Conservation (phyloP, 1,140 invertebrate genomes). For the Polypedilum pembai region DNA sequence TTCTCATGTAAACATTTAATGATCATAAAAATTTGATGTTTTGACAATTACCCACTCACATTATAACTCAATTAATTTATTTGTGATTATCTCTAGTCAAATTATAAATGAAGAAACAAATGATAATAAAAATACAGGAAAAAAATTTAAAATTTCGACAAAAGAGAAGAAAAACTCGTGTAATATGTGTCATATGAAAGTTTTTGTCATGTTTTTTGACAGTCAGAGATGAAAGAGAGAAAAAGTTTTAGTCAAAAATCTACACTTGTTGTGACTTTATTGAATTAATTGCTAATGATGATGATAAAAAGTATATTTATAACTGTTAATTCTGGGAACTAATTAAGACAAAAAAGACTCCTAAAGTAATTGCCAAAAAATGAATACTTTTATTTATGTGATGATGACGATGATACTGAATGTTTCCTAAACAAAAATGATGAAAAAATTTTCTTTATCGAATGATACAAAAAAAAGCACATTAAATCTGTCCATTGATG, state of each 20-base stretch:
- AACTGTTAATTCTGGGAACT: neutral
- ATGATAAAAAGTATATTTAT: neutral
- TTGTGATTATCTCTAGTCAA: no score
- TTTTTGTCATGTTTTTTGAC: slow-evolving; percentile 3
- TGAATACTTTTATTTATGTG: neutral
- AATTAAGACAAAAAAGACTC: neutral
- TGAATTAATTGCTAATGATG: neutral
- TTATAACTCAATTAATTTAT: no score
- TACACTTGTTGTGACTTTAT: slow-evolving; percentile 12
- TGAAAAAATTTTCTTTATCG: no score
- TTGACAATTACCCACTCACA: neutral
- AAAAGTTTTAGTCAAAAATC: neutral
- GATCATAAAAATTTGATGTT: neutral
- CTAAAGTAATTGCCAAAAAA: slow-evolving; percentile 1
- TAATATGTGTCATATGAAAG: slow-evolving; percentile 7
- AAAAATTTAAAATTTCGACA: neutral
- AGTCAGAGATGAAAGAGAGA: neutral
- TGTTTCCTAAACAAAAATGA: no score
- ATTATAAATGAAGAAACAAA: neutral
- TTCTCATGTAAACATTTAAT: no score
- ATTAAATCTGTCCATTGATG: slow-evolving; percentile 5
- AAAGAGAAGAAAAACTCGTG: neutral
- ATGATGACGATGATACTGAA: no score
- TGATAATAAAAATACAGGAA: slow-evolving; percentile 9
- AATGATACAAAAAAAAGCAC: no score